Conservation (phyloP, 2,888 invertebrate species). For the Tetheella fluctuosa region DNA sequence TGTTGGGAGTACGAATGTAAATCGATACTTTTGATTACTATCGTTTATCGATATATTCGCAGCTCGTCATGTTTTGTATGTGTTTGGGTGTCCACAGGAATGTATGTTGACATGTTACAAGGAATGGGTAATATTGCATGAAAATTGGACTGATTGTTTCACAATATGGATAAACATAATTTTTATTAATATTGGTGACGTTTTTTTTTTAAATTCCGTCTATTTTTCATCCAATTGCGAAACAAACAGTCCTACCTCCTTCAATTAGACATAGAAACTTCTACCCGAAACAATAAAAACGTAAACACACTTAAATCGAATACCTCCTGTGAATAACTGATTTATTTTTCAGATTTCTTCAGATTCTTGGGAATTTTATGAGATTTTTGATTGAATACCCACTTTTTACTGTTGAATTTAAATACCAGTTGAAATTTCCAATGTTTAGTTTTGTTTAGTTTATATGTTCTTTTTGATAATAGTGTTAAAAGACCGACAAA, state of each 20-base stretch:
- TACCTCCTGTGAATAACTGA: conserved; percentile 79
- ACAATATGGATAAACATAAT: conserved; percentile 1
- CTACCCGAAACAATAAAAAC: conserved; percentile 25
- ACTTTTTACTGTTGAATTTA: not conserved
- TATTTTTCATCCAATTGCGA: not conserved
- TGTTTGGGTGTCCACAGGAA: conserved; percentile 80
- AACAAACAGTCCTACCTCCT: conserved; percentile 16
- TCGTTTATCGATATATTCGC: conserved; percentile 51
- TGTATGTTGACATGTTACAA: conserved; percentile 75
- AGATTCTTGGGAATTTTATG: not conserved
- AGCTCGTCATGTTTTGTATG: conserved; percentile 56
- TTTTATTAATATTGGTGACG: no score
- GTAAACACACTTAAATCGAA: conserved; percentile 39
- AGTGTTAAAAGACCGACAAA: no score
- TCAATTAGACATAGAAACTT: conserved; percentile 30
- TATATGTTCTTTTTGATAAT: no score
- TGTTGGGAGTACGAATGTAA: not conserved
- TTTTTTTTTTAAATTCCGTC: not conserved
- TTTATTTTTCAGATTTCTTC: conserved; percentile 36
- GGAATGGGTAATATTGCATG: conserved; percentile 76
- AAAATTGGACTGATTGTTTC: conserved; percentile 32
- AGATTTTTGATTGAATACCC: not conserved
- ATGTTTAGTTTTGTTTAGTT: no score
- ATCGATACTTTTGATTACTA: conserved; percentile 13
- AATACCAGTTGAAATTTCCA: not conserved